Conservation (phyloP, 2,888 invertebrate genomes). For the Monopis laevigella region DNA sequence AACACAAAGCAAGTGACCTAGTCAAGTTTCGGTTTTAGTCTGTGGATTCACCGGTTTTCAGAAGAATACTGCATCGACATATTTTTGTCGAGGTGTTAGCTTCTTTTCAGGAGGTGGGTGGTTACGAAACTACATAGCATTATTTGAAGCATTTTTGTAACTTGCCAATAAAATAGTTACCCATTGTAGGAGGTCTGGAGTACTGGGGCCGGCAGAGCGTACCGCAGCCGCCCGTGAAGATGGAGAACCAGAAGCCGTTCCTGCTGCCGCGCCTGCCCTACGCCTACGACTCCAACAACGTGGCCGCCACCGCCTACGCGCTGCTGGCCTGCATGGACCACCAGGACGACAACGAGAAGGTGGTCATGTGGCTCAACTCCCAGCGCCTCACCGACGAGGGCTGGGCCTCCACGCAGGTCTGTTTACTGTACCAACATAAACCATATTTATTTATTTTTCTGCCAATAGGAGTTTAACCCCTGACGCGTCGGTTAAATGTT, state of each 20-base stretch:
- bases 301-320: constrained; percentile 93
- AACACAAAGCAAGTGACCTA: no score
- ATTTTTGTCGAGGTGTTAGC: no score
- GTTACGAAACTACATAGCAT: no score
- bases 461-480: no score
- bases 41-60: no score
- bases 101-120: no score
- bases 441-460: no score
- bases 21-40: no score
- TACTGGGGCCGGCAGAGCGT: constrained; percentile 87
- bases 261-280: constrained; percentile 87
- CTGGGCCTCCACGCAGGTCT: constrained; percentile 84
- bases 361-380: constrained; percentile 91
- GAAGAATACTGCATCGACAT: no score
- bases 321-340: constrained; percentile 87
- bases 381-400: constrained; percentile 88
- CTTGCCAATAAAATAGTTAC: constrained; percentile 13
- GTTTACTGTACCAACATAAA: neutral
- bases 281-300: constrained; percentile 88
- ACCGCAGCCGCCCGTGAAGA: constrained; percentile 83
- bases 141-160: no score
- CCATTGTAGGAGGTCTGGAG: constrained; percentile 73
- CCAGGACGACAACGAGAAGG: constrained; percentile 85
- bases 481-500: no score
- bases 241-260: constrained; percentile 93